These are phyloP conservation scores for Epinotia nisella DNA, from an alignment of 2,888 invertebrate species.

Conservation along the genomic window DNA sequence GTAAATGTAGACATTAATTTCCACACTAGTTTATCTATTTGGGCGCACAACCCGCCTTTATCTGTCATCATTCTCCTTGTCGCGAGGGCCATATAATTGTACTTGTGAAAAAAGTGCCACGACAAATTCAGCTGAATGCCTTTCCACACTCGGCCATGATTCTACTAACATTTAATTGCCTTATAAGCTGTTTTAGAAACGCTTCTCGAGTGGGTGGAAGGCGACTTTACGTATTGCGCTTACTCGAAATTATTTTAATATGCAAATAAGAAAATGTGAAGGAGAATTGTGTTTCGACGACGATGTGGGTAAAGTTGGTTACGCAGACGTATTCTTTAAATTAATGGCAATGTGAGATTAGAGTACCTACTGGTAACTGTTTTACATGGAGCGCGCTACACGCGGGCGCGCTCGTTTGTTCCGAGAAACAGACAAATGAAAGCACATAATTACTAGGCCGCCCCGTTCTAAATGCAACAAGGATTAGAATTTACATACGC, in stretches of 20 bases:
- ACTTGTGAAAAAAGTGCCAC: slow-evolving; percentile 55
- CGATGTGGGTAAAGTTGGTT: slow-evolving; percentile 79
- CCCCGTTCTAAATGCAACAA: slow-evolving; percentile 82
- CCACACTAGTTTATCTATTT: slow-evolving; percentile 85
- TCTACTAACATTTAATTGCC: slow-evolving; percentile 54
- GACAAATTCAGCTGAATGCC: slow-evolving; percentile 59
- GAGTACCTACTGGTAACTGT: slow-evolving; percentile 80
- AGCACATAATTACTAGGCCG: slow-evolving; percentile 84
- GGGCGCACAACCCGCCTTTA: slow-evolving; percentile 83
- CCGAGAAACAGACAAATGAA: slow-evolving; percentile 82
- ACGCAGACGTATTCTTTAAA: slow-evolving; percentile 84
- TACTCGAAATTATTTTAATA: slow-evolving; percentile 85
- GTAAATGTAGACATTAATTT: slow-evolving; percentile 85
- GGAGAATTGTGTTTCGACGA: slow-evolving; percentile 82
- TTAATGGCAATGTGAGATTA: slow-evolving; percentile 83
- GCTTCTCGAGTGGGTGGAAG: slow-evolving; percentile 62
- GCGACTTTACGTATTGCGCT: slow-evolving; percentile 82
- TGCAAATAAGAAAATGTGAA: slow-evolving; percentile 85
- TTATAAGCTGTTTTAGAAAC: slow-evolving; percentile 62
- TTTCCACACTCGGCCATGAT: slow-evolving; percentile 62
- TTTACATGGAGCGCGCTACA: slow-evolving; percentile 81
- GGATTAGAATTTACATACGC: slow-evolving; percentile 83
- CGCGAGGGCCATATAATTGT: slow-evolving; percentile 65
- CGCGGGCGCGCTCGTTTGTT: slow-evolving; percentile 78
- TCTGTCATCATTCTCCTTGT: slow-evolving; percentile 80